phyloP scores from a whole-genome alignment of 64 coral and sea anemone species.

The Montipora efflorescens region DNA sequence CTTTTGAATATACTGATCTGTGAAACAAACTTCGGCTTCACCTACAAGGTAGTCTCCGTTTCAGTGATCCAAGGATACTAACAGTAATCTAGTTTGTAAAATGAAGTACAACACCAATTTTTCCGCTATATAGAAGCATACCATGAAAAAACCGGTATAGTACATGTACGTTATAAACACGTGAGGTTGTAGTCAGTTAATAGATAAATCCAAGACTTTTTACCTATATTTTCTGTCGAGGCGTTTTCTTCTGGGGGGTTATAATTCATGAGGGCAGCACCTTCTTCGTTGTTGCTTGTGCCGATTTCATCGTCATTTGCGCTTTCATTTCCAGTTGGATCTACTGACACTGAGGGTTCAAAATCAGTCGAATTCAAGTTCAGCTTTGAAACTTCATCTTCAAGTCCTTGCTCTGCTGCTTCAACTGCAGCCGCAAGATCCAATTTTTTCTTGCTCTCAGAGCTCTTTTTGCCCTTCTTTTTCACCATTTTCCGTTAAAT shows the following conservation, averaged over 20 bases:
- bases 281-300: slow-evolving; percentile 51
- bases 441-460: slow-evolving; percentile 80
- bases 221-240: slow-evolving; percentile 16
- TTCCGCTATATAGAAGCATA: not conserved
- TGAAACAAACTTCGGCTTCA: no score
- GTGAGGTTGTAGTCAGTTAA: not conserved
- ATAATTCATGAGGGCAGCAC: slow-evolving; percentile 49
- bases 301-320: slow-evolving; percentile 54
- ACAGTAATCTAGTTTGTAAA: not conserved
- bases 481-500: slow-evolving; percentile 50
- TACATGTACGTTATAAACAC: not conserved
- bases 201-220: not conserved
- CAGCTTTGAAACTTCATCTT: slow-evolving; percentile 61
- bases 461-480: slow-evolving; percentile 62
- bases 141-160: not conserved
- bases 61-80: no score
- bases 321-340: slow-evolving; percentile 9
- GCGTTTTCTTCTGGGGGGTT: slow-evolving; percentile 47
- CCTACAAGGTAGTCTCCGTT: no score
- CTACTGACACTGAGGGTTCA: not conserved
- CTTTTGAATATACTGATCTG: no score
- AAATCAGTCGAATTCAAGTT: slow-evolving; percentile 42
- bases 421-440: slow-evolving; percentile 88
- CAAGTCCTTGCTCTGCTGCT: slow-evolving; percentile 78
- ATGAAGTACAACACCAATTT: not conserved